Base-by-base conservation (phyloP, 1,140 invertebrate species). In the Trichogramma pretiosum region DNA sequence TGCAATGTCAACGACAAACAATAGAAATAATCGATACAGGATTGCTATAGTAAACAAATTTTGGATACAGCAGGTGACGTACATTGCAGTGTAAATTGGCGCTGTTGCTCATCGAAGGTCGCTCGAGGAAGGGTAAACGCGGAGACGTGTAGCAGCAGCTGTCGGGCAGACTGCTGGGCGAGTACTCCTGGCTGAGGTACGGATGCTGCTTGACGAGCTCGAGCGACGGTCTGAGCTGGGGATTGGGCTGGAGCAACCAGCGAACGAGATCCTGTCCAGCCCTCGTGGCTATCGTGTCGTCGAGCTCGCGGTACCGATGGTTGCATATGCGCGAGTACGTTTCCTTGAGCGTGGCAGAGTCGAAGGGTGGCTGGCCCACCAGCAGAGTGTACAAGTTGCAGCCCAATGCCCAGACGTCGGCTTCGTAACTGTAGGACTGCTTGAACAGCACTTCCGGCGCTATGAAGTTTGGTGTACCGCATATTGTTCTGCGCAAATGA, bases 381-480 rank as follows among this genome's bases (percentile, higher is more conserved):
- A 85, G 60, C 48, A 85, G 59, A 3, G 81, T 81, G 58, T 81
- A 77, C 55, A 78, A 63, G 36, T 78, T 77, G 54, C 76, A 84
- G 10, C 83, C 83, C 17, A 84, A 60, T 4, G 82, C 80, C 83
- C 83, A 85, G 16, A 83, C 73, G 62, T 85, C 83, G 4, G 82
- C 82, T 62, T 82, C 79, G 63, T 74, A 83, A 49, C 80, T 79
- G 63, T 84, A 80, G 8, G 81, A 80, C 56, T 77, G 73, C 57
- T 83, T 83, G 43, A 74, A 75, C 13, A 85, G 60, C 3, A 85
- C 80, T 64, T 85, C 83, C 28, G 83, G 83, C 3, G 83, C 82
- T 53, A 85, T 84, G 61, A 85, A 85, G 60, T 85, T 85, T 7
- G 83, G 83, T 13, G 83, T 85, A 21, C 83, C 83, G 73, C 83